These are phyloP conservation scores for Parapsyche elsis DNA, from an alignment of 1,140 invertebrate species.

Conservation along the genomic window DNA sequence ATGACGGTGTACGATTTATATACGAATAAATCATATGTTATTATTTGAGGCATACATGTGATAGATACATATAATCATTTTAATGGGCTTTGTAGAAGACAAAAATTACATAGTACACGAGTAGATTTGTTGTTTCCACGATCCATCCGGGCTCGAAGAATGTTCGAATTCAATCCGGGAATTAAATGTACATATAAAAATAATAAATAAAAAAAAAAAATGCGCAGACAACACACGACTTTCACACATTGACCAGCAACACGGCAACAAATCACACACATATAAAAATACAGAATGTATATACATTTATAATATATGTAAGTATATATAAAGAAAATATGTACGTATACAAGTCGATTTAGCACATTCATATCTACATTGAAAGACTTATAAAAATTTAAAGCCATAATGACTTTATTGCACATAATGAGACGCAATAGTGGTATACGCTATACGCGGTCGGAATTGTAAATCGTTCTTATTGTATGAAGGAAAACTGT, in stretches of 20 bases:
- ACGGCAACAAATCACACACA: too few relatives aligned
- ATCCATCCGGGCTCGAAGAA: not conserved
- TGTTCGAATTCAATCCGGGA: not conserved
- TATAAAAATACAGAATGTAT: too few relatives aligned
- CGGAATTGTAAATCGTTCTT: constrained; percentile 36
- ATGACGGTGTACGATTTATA: constrained; percentile 22
- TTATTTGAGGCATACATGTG: constrained; percentile 28
- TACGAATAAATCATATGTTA: constrained; percentile 23
- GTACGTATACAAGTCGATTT: not conserved
- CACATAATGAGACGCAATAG: constrained; percentile 50
- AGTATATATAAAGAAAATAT: not conserved
- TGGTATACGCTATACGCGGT: constrained; percentile 21
- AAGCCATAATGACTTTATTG: constrained; percentile 51
- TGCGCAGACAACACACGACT: not conserved
- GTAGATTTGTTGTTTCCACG: not conserved
- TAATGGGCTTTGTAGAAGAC: constrained; percentile 22
- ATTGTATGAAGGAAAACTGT: constrained; percentile 14
- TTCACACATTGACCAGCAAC: too few relatives aligned
- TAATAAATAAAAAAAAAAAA: not conserved
- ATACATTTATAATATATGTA: not conserved
- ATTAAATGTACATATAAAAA: constrained; percentile 7
- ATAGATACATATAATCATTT: constrained; percentile 36
- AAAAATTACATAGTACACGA: constrained; percentile 5
- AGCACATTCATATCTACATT: constrained; percentile 22
- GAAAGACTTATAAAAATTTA: constrained; percentile 46